These are phyloP conservation scores for Coracopsis vasa DNA, from an alignment of 2,113 vertebrate genomes.

Conservation along the genomic window DNA sequence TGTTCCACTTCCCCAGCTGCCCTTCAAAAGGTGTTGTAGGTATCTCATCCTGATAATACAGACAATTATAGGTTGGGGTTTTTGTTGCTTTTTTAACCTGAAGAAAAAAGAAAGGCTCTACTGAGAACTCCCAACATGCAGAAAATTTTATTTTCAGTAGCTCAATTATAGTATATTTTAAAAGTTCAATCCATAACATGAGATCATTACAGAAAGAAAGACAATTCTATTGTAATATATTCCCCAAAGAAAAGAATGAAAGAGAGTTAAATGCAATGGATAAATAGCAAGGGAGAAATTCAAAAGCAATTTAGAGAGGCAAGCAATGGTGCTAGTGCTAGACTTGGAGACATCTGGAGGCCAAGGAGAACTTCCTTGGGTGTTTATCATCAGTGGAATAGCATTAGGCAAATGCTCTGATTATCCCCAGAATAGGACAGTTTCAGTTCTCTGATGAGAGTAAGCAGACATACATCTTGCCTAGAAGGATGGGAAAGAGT, in stretches of 20 bases:
- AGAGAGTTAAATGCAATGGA: not conserved
- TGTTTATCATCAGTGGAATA: not conserved
- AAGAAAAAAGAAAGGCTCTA: not conserved
- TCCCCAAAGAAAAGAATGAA: not conserved
- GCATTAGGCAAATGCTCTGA: not conserved
- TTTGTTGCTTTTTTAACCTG: not conserved
- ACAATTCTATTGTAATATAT: not conserved
- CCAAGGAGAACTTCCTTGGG: not conserved
- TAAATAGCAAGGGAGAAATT: not conserved
- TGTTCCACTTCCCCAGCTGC: not conserved
- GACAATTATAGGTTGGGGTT: not conserved
- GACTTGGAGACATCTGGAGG: not conserved
- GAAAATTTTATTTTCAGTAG: not conserved
- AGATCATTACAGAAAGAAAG: not conserved
- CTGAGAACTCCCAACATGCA: not conserved
- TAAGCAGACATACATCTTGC: not conserved
- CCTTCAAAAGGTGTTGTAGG: not conserved
- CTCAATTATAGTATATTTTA: not conserved
- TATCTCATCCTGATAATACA: not conserved
- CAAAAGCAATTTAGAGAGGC: not conserved
- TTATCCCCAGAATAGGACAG: not conserved
- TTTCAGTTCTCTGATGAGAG: not conserved
- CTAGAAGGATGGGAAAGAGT: not conserved
- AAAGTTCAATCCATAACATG: not conserved
- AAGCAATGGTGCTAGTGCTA: not conserved